Conservation (phyloP, 2,113 vertebrate genomes). For the Corapipo altera region DNA sequence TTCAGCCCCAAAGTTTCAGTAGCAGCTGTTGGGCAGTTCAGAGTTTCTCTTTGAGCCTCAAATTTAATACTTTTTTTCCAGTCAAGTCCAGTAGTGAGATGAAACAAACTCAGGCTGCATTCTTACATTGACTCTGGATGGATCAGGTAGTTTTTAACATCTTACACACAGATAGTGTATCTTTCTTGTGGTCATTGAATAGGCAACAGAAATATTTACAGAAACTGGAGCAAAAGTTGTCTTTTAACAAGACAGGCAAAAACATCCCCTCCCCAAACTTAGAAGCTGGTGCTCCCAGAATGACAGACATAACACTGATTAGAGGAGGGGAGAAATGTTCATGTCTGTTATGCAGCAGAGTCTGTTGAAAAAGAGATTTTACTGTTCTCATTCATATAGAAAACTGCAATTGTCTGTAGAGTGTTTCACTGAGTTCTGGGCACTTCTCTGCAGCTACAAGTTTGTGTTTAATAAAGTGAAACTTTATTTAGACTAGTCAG, state of each 20-base stretch:
- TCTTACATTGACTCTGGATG: not conserved
- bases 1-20: not conserved
- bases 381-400: rapidly evolving
- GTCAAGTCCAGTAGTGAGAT: not conserved
- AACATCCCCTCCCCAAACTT: not conserved
- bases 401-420: not conserved
- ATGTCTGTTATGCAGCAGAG: not conserved
- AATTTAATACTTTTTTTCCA: not conserved
- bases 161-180: not conserved
- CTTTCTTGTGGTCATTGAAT: not conserved
- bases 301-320: not conserved
- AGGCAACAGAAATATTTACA: not conserved
- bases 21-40: not conserved
- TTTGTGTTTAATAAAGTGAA: not conserved
- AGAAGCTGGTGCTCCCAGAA: not conserved
- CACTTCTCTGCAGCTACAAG: not conserved
- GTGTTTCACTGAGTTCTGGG: not conserved
- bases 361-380: not conserved
- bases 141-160: not conserved
- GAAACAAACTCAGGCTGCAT: not conserved
- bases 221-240: not conserved
- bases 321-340: not conserved
- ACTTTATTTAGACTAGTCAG: not conserved
- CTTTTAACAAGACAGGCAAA: not conserved
- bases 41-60: not conserved